A percentile compares a stretch with the other conserved stretches of the same genome.
phyloP scores from a whole-genome alignment of 2,113 vertebrate species.

The Triplophysa dalaica region DNA sequence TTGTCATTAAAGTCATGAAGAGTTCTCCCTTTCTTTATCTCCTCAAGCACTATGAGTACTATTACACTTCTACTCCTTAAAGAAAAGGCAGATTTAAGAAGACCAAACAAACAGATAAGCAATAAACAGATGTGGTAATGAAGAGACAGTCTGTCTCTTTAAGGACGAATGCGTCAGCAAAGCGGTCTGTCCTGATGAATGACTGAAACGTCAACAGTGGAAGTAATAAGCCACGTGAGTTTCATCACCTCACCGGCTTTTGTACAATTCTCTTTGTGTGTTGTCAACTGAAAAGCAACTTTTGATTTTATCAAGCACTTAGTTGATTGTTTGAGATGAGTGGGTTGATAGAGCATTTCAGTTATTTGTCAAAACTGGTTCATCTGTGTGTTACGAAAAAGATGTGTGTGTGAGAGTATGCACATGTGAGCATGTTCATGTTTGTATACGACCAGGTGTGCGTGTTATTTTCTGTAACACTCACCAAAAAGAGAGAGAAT shows the following conservation, averaged over 20 bases:
- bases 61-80: neutral
- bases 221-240: neutral
- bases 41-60: neutral
- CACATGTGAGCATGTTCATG: slow-evolving; percentile 9
- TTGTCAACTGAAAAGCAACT: neutral
- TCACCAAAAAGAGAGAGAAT: slow-evolving; percentile 94
- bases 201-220: neutral
- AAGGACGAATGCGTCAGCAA: neutral
- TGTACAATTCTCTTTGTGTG: neutral
- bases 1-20: neutral
- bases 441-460: slow-evolving; percentile 12
- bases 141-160: neutral
- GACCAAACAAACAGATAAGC: neutral
- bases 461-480: slow-evolving; percentile 52
- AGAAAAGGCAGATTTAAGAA: neutral
- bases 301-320: neutral
- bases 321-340: neutral
- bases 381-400: neutral
- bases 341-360: neutral
- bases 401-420: neutral
- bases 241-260: neutral
- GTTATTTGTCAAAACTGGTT: neutral
- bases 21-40: neutral
- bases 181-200: slow-evolving; percentile 2
- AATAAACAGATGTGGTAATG: neutral